Percentiles rank a stretch among this genome's conserved stretches.
Evolutionary conservation across 2,888 invertebrate genomes (phyloP).

Genomic region (Diadegma fenestrale): DNA sequence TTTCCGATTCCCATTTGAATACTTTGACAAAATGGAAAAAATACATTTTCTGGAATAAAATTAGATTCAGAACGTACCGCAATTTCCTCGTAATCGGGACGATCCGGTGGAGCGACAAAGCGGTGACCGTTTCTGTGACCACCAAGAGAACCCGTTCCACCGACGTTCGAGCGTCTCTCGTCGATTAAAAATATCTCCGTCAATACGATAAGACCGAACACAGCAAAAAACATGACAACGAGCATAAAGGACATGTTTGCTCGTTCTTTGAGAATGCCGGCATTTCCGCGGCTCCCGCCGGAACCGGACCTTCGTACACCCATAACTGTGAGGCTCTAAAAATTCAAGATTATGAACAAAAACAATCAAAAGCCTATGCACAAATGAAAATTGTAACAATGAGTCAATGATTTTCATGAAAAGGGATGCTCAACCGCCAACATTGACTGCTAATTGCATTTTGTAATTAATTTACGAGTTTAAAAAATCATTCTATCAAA

Average conservation of each 20-base stretch:
- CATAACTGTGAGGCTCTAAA: slow-evolving; percentile 78
- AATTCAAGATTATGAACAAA: background rate
- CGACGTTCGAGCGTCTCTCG: slow-evolving; percentile 86
- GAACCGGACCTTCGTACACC: slow-evolving; percentile 85
- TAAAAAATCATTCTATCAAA: background rate
- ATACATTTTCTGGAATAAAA: background rate
- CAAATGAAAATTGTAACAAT: background rate
- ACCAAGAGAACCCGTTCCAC: slow-evolving; percentile 86
- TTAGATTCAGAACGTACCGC: slow-evolving; percentile 76
- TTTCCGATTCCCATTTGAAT: background rate
- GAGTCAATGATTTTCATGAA: background rate
- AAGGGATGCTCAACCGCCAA: background rate
- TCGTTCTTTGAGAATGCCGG: slow-evolving; percentile 89
- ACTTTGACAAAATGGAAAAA: background rate
- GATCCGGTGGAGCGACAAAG: slow-evolving; percentile 85
- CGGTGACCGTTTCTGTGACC: slow-evolving; percentile 85
- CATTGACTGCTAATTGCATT: background rate
- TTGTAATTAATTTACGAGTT: too few relatives aligned
- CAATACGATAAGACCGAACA: slow-evolving; percentile 94
- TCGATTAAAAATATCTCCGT: slow-evolving; percentile 92
- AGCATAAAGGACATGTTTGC: slow-evolving; percentile 96
- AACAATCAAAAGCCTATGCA: background rate
- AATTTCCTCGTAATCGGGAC: slow-evolving; percentile 90
- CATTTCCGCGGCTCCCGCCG: slow-evolving; percentile 84
- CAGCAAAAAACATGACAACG: slow-evolving; percentile 95